Conservation (phyloP, 1,140 invertebrate genomes). For the Drosophila asahinai region DNA sequence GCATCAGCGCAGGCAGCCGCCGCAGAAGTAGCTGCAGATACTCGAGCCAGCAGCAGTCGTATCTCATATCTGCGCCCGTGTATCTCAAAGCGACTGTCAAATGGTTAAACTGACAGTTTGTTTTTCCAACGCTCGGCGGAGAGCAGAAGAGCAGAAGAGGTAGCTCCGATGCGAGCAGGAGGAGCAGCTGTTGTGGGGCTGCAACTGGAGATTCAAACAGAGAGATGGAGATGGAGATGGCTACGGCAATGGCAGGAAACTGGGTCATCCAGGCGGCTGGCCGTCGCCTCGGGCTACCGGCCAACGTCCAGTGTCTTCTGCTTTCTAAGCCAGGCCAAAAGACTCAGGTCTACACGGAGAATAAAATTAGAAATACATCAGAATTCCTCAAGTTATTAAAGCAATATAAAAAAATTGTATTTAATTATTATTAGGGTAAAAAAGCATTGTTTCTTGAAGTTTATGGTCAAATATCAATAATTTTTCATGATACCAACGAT, state of each 20-base stretch:
- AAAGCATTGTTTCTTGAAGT: too few species aligned
- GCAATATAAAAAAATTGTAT: too few species aligned
- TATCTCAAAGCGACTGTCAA: conserved; percentile 83
- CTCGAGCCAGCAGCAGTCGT: conserved; percentile 39
- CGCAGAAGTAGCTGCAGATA: conserved; percentile 55
- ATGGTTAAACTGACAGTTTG: conserved; percentile 81
- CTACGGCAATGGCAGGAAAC: conserved; percentile 48
- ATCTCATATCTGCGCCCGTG: conserved; percentile 79
- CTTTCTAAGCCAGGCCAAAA: conserved; percentile 65
- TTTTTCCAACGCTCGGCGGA: conserved; percentile 46
- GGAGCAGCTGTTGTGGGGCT: conserved; percentile 20
- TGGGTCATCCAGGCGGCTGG: conserved; percentile 62
- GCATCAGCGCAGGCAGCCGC: conserved; percentile 12
- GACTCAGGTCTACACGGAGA: conserved; percentile 6
- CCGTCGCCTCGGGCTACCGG: conserved; percentile 37
- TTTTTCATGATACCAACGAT: background rate
- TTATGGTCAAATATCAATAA: too few species aligned
- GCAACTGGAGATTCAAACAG: conserved; percentile 36
- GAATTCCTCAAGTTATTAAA: too few species aligned
- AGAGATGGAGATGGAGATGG: conserved; percentile 25
- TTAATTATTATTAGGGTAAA: too few species aligned
- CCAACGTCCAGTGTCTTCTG: conserved; percentile 60
- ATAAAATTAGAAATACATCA: too few species aligned
- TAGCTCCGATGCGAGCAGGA: conserved; percentile 1
- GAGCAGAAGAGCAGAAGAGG: background rate